Percentiles rank a stretch among this genome's conserved stretches.
Conservation (phyloP, 2,888 invertebrate species). For the Tortricodes alternella region DNA sequence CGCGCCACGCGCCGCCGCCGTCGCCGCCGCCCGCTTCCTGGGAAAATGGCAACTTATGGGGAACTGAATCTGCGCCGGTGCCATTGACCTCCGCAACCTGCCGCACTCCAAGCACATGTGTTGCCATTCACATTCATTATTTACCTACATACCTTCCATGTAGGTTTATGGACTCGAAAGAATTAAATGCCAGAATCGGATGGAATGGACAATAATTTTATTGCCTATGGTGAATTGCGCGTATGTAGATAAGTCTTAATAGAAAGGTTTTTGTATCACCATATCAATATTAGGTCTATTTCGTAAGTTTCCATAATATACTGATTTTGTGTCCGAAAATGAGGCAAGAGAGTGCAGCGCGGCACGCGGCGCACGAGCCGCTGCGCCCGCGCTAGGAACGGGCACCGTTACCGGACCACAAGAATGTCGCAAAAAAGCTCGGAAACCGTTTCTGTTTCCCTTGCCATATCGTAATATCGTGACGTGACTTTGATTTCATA, state of each 20-base stretch:
- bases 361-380: slow-evolving; percentile 22
- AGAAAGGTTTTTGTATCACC: neutral
- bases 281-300: neutral
- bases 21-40: slow-evolving; percentile 64
- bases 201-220: slow-evolving; percentile 50
- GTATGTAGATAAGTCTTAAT: slow-evolving; percentile 11
- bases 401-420: slow-evolving; percentile 72
- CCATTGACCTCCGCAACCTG: slow-evolving; percentile 72
- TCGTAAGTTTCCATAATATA: neutral
- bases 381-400: slow-evolving; percentile 48
- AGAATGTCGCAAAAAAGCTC: slow-evolving; percentile 70
- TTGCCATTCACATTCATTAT: slow-evolving; percentile 70
- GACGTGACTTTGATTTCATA: slow-evolving; percentile 71
- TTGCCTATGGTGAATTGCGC: slow-evolving; percentile 47
- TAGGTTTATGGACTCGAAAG: slow-evolving; percentile 60
- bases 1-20: slow-evolving; percentile 41
- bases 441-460: slow-evolving; percentile 75
- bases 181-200: slow-evolving; percentile 58
- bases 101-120: slow-evolving; percentile 64
- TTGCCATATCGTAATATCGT: slow-evolving; percentile 69
- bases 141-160: slow-evolving; percentile 59
- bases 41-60: slow-evolving; percentile 81
- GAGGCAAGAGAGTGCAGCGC: slow-evolving; percentile 41
- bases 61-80: slow-evolving; percentile 78
- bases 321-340: slow-evolving; percentile 13